phyloP scores from a whole-genome alignment of 2,113 vertebrate species.

The Regulus satrapa region DNA sequence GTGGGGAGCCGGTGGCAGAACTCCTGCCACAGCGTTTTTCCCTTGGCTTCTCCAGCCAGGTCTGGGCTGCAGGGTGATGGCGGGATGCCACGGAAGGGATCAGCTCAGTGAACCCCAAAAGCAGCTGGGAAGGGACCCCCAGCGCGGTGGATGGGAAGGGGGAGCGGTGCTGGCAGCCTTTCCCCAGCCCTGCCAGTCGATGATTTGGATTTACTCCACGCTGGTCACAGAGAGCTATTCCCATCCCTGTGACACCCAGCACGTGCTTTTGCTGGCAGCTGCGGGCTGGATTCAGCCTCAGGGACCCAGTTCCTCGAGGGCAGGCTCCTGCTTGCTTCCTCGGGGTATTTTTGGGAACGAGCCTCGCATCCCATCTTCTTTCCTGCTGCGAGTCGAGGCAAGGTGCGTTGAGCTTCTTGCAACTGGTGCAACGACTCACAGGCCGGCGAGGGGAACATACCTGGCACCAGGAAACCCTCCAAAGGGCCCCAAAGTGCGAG shows the following conservation, averaged over 20 bases:
- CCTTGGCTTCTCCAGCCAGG: not conserved
- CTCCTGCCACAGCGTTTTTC: accelerated
- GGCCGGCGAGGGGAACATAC: not conserved
- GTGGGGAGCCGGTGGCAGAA: not conserved
- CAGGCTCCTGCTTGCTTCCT: not conserved
- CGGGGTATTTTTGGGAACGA: not conserved
- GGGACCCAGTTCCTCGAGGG: not conserved
- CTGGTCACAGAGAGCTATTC: not conserved
- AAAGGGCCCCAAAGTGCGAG: not conserved
- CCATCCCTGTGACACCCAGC: constrained; percentile 28
- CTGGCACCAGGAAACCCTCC: not conserved
- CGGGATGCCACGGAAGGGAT: not conserved
- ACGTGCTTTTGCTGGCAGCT: constrained; percentile 28
- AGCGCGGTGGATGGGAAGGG: accelerated
- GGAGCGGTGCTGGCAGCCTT: not conserved
- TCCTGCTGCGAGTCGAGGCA: not conserved
- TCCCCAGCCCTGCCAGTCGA: not conserved
- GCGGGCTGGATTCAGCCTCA: not conserved
- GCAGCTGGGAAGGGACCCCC: not conserved
- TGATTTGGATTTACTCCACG: not conserved
- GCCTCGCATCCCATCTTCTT: not conserved
- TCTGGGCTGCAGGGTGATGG: not conserved
- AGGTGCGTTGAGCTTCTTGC: not conserved
- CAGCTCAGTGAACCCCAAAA: not conserved
- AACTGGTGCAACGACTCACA: not conserved